Percentiles rank a stretch among this genome's conserved stretches.
phyloP scores from a whole-genome alignment of 2,797 vertebrate genomes.

The Tauraco hartlaubi region DNA sequence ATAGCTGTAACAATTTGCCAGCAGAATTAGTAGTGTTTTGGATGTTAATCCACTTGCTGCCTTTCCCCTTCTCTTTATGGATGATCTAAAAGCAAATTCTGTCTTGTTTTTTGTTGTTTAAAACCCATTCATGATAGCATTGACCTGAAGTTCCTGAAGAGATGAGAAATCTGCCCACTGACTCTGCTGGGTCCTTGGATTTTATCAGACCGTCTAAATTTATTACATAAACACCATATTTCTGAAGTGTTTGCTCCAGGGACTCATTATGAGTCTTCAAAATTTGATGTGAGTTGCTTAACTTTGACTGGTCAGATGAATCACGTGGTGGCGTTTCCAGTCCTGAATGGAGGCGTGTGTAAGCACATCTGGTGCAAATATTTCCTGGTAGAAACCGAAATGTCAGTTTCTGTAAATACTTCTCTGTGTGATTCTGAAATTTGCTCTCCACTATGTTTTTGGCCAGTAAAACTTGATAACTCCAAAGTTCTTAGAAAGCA shows the following conservation, averaged over 20 bases:
- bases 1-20: neutral
- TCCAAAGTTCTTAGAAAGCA: constrained; percentile 63
- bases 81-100: neutral
- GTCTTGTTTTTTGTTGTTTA: neutral
- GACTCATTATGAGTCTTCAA: neutral
- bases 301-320: constrained; percentile 1
- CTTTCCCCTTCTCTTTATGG: neutral
- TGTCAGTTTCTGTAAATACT: constrained; percentile 58
- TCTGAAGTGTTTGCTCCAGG: neutral
- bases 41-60: neutral
- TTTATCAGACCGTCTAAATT: neutral
- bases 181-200: neutral
- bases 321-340: neutral
- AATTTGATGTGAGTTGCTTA: neutral
- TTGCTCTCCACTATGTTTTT: neutral
- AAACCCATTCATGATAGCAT: neutral
- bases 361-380: constrained; percentile 61
- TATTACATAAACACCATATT: neutral
- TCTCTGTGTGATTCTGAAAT: constrained; percentile 10
- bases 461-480: constrained; percentile 21
- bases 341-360: constrained; percentile 31
- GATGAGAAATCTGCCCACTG: neutral
- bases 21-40: neutral
- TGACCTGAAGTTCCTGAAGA: neutral
- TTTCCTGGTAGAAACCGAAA: constrained; percentile 49